These are phyloP conservation scores for Cryptotermes secundus DNA, from an alignment of 1,140 invertebrate genomes.

Conservation along the genomic window DNA sequence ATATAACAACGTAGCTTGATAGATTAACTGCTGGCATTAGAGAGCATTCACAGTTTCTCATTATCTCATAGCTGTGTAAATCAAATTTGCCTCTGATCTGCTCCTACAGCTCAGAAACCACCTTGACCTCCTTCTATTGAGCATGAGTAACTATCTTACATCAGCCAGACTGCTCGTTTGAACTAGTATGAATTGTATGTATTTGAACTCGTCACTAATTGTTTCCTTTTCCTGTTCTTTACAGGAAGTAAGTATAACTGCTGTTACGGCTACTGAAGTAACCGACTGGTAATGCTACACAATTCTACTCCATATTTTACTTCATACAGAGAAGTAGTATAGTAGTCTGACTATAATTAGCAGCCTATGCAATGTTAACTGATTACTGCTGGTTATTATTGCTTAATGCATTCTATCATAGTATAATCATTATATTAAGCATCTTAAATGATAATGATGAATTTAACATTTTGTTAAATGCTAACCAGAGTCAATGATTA, in stretches of 20 bases:
- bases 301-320: neutral
- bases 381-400: neutral
- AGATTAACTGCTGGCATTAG: too few species aligned
- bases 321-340: neutral
- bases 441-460: neutral
- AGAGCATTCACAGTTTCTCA: too few species aligned
- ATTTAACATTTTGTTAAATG: neutral
- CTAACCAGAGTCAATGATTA: neutral
- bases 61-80: too few species aligned
- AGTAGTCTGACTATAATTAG: constrained; percentile 19
- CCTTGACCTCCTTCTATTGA: too few species aligned
- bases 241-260: neutral
- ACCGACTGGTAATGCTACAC: neutral
- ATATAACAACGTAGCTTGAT: too few species aligned
- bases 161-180: too few species aligned
- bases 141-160: too few species aligned
- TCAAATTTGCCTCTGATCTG: too few species aligned
- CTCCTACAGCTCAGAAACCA: too few species aligned
- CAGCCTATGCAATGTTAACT: neutral
- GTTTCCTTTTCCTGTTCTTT: neutral
- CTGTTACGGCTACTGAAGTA: neutral
- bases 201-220: too few species aligned
- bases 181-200: too few species aligned
- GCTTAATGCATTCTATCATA: neutral
- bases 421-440: neutral